Base-by-base conservation (phyloP, 1,140 invertebrate species). In the Drosophila aff. region DNA sequence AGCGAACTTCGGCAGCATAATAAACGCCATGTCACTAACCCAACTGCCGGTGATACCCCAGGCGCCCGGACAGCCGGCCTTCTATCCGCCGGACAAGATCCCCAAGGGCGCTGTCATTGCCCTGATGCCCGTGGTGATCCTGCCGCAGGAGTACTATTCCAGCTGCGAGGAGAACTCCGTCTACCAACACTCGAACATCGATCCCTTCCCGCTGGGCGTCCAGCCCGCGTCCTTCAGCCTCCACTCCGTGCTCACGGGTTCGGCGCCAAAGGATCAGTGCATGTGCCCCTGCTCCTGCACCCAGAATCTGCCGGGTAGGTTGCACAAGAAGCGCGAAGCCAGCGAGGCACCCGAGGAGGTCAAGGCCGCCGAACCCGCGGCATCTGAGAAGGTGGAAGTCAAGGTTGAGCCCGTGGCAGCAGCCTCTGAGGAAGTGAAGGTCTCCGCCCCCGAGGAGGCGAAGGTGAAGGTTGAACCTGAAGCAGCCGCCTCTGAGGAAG, bases 41-140 rank as follows among this genome's bases (percentile, higher is more conserved):
- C 91, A 92, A 81, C 55, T 92, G 58, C 92, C 92, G 38, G 92
- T 91, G 26, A 83, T 92, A 69, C 92, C 92, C 2, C 84, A 91
- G 44, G 84, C 77, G 43, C 81, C 92, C 18, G 92, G 92, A 38
- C 79, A 90, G 59, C 87, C 90, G 23, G 87, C 84, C 49, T 91
- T 89, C 76, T 93, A 91, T 74, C 90, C 93, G 50, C 92, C 92
- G 40, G 92, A 93, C 38, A 93, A 93, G 81, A 74, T 93, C 5
- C 93, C 93, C 1, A 93, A 94, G 36, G 93, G 92, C 49, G 94
- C 93, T n/a, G 76, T 94, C 16, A 92, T 95, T 43, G 95, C 94
- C 38, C 95, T 95, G 63, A 94, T 95, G 73, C 95, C 95, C 6
- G 94, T 95, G 26, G 93, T 95, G 16, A 95, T 95, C 63, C 93